Evolutionary conservation across 1,140 invertebrate genomes (phyloP).

Genomic region (Bursaphelenchus mucronatus): DNA sequence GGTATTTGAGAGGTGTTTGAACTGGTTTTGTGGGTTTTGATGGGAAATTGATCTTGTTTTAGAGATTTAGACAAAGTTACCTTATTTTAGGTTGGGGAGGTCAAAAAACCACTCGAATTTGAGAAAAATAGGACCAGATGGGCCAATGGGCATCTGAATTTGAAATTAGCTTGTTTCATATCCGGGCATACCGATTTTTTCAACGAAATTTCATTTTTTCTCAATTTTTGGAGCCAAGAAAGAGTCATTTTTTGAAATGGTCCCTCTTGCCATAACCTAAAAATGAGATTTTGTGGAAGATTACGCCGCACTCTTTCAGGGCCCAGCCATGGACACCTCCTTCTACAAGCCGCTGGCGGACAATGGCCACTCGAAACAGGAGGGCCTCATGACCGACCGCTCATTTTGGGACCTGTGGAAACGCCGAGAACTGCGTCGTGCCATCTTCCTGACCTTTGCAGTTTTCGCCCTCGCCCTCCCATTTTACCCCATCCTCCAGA

Average conservation of each 20-base stretch:
- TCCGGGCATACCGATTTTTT: too few species aligned
- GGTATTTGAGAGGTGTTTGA: conserved; percentile 26
- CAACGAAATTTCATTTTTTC: too few species aligned
- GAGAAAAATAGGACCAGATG: not conserved
- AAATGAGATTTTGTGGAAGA: too few species aligned
- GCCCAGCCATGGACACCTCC: too few species aligned
- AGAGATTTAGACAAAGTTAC: not conserved
- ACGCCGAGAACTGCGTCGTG: conserved; percentile 42
- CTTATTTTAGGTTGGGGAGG: conserved; percentile 21
- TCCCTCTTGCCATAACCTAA: too few species aligned
- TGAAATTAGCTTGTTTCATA: too few species aligned
- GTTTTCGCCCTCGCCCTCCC: conserved; percentile 45
- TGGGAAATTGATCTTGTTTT: too few species aligned
- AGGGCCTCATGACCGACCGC: not conserved
- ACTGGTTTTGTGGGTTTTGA: conserved; percentile 29
- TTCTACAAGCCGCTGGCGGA: too few species aligned
- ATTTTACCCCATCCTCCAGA: conserved; percentile 58
- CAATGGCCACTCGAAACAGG: not conserved
- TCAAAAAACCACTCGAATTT: conserved; percentile 30
- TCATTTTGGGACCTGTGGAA: conserved; percentile 19
- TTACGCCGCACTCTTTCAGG: too few species aligned
- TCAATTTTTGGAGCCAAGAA: too few species aligned
- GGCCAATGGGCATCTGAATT: too few species aligned
- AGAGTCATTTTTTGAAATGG: too few species aligned
- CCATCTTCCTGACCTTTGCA: conserved; percentile 43